Percentiles rank a stretch among this genome's conserved stretches.
Conservation (phyloP, 2,888 invertebrate genomes). For the Noctua janthina region DNA sequence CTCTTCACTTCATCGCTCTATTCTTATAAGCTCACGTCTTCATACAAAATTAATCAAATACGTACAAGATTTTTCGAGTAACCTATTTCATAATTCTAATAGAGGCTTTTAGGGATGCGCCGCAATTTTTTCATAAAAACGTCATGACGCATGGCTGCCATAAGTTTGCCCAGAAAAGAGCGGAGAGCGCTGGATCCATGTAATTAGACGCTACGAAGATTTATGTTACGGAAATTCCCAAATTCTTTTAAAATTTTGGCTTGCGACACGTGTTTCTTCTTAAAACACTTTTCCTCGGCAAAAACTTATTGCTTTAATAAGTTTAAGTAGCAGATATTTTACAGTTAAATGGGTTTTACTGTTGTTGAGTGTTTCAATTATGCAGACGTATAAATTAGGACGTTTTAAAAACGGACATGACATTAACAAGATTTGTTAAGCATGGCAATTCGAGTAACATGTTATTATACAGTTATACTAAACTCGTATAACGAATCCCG, state of each 20-base stretch:
- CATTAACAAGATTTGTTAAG: not conserved
- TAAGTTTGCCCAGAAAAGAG: constrained; percentile 85
- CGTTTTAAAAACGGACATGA: not conserved
- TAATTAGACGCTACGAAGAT: constrained; percentile 88
- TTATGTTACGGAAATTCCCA: constrained; percentile 85
- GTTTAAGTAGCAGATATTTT: constrained; percentile 65
- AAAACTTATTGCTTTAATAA: constrained; percentile 71
- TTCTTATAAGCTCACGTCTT: constrained; percentile 40
- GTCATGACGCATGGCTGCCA: constrained; percentile 87
- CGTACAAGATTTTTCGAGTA: constrained; percentile 69
- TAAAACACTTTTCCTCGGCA: constrained; percentile 70
- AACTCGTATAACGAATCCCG: constrained; percentile 36
- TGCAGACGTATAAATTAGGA: constrained; percentile 22
- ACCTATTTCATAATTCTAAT: constrained; percentile 77
- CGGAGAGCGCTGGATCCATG: constrained; percentile 83
- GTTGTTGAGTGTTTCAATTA: constrained; percentile 52
- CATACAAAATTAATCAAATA: constrained; percentile 62
- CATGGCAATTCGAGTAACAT: not conserved
- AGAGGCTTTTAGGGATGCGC: constrained; percentile 73
- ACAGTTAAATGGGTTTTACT: constrained; percentile 61
- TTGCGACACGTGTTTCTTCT: constrained; percentile 78
- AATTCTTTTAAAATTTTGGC: constrained; percentile 87
- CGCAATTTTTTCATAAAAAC: constrained; percentile 85
- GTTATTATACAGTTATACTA: not conserved
- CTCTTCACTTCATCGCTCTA: constrained; percentile 26